A percentile compares a stretch with the other conserved stretches of the same genome.
Conservation (phyloP, 2,113 vertebrate species). For the Tauraco erythrolophus region DNA sequence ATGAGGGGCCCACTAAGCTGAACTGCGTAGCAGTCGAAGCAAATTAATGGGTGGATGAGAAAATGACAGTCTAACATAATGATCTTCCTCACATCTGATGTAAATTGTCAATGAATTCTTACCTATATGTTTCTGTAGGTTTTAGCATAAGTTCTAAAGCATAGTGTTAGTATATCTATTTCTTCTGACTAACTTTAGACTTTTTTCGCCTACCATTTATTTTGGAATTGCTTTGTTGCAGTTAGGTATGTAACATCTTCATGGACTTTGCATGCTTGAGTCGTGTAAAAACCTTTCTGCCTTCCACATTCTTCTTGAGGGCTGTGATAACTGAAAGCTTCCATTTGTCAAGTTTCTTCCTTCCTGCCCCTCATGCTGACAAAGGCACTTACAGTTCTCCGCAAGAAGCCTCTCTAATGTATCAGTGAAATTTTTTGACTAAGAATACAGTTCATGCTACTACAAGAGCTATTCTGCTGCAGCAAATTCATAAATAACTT, state of each 20-base stretch:
- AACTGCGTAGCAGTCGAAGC: not conserved
- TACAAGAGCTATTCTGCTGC: not conserved
- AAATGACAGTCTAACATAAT: not conserved
- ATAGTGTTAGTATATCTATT: not conserved
- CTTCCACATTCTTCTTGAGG: not conserved
- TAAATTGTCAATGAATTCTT: not conserved
- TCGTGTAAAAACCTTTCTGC: not conserved
- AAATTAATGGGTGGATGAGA: not conserved
- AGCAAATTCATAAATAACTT: conserved; percentile 20
- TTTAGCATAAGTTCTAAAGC: not conserved
- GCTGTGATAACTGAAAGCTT: not conserved
- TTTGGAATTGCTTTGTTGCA: not conserved
- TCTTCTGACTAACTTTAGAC: not conserved
- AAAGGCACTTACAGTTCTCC: not conserved
- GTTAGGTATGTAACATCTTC: not conserved
- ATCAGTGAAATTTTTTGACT: not conserved
- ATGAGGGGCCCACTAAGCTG: not conserved
- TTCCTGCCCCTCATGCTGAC: not conserved
- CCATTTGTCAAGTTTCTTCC: not conserved
- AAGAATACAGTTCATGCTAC: not conserved
- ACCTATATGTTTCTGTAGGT: not conserved
- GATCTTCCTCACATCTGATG: not conserved
- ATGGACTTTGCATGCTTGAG: not conserved
- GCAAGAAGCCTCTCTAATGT: too few relatives aligned
- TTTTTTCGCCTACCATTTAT: not conserved